phyloP scores from a whole-genome alignment of 2,888 invertebrate species.

The Hemistola chrysoprasaria region DNA sequence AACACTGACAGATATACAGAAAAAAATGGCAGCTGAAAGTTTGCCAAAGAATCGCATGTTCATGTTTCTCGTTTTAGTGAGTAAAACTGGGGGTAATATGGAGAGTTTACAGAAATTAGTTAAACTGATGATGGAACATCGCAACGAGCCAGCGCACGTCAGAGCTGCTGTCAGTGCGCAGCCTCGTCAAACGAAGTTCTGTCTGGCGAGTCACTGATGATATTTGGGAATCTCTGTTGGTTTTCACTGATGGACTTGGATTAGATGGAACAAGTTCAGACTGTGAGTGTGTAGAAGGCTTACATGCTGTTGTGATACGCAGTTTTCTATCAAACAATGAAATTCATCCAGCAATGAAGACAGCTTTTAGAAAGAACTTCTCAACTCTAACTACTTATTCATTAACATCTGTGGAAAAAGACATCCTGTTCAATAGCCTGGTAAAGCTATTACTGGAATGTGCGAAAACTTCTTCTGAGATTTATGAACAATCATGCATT shows the following conservation, averaged over 20 bases:
- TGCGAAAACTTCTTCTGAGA: slow-evolving; percentile 6
- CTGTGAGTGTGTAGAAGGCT: slow-evolving; percentile 49
- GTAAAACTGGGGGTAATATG: slow-evolving; percentile 53
- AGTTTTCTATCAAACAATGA: slow-evolving; percentile 34
- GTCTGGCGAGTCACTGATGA: slow-evolving; percentile 49
- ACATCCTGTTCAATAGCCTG: slow-evolving; percentile 5
- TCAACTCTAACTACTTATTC: slow-evolving; percentile 46
- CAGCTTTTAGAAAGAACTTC: slow-evolving; percentile 42
- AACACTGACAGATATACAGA: slow-evolving; percentile 45
- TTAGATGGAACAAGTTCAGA: slow-evolving; percentile 46
- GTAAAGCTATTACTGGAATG: slow-evolving; percentile 31
- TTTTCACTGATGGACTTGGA: slow-evolving; percentile 50
- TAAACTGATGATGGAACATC: slow-evolving; percentile 38
- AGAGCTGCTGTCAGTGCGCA: slow-evolving; percentile 54
- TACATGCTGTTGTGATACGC: slow-evolving; percentile 55
- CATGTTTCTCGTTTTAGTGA: slow-evolving; percentile 59
- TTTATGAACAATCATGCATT: background rate
- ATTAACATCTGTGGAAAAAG: slow-evolving; percentile 38
- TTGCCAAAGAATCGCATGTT: slow-evolving; percentile 46
- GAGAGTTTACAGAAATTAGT: slow-evolving; percentile 43
- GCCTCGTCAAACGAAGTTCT: slow-evolving; percentile 51
- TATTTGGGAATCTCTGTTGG: slow-evolving; percentile 46
- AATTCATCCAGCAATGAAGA: slow-evolving; percentile 28
- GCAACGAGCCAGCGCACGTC: slow-evolving; percentile 52
- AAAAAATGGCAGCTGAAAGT: slow-evolving; percentile 40